phyloP scores from a whole-genome alignment of 2,888 invertebrate species.

The Patella caerulea region DNA sequence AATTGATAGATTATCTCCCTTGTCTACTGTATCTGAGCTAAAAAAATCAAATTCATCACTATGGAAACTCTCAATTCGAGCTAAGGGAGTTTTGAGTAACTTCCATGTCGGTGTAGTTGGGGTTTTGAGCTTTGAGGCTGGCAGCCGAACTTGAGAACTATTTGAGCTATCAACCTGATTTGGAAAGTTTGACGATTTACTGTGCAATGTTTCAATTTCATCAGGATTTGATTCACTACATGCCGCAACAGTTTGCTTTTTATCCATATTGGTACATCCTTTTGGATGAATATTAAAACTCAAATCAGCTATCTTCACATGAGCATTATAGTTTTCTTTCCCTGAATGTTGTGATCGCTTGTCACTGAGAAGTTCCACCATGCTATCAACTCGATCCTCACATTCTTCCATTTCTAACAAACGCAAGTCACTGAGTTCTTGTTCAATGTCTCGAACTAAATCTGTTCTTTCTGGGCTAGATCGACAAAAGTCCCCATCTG shows the following conservation, averaged over 20 bases:
- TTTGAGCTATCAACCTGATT: constrained; percentile 8
- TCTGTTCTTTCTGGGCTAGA: constrained; percentile 32
- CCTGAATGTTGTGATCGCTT: constrained; percentile 5
- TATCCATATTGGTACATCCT: not conserved
- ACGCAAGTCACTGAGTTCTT: constrained; percentile 37
- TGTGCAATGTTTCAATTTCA: not conserved
- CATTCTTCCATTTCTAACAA: constrained; percentile 36
- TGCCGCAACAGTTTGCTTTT: not conserved
- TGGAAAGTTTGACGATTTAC: not conserved
- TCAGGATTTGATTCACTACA: not conserved
- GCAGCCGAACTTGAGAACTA: not conserved
- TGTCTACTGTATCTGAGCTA: constrained; percentile 44
- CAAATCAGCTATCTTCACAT: not conserved
- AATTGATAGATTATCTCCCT: constrained; percentile 47
- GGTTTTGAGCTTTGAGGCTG: constrained; percentile 32
- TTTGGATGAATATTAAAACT: not conserved
- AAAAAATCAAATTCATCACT: constrained; percentile 64
- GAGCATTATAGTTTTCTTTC: constrained; percentile 5
- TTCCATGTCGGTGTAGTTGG: constrained; percentile 61
- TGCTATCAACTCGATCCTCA: constrained; percentile 35
- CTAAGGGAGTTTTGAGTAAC: constrained; percentile 61
- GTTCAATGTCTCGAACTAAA: constrained; percentile 39
- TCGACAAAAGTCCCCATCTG: constrained; percentile 10
- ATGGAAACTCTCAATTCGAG: constrained; percentile 66
- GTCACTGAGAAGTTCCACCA: constrained; percentile 27